These are phyloP conservation scores for Myoxocephalus aenaeus DNA, from an alignment of 2,797 vertebrate species.

Conservation along the genomic window DNA sequence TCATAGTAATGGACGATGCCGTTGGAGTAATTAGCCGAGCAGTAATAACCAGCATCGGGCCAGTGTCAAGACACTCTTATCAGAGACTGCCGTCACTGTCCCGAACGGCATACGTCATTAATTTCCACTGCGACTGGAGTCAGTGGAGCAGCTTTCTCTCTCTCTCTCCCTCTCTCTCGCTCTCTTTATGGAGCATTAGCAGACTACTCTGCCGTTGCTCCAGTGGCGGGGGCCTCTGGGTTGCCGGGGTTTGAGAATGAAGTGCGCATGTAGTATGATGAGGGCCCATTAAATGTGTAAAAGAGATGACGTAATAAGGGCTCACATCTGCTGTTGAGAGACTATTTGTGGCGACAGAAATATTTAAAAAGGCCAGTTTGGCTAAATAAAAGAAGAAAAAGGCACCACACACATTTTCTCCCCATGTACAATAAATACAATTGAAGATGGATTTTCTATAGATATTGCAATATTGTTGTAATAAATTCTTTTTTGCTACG, in stretches of 20 bases:
- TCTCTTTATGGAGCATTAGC: constrained; percentile 36
- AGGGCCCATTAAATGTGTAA: constrained; percentile 16
- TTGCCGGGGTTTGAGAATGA: neutral
- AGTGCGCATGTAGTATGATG: neutral
- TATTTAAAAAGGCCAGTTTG: neutral
- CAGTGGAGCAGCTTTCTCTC: constrained; percentile 45
- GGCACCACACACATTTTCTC: too few relatives aligned
- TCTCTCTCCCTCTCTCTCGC: constrained; percentile 8
- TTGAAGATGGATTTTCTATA: neutral
- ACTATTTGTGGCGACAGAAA: neutral
- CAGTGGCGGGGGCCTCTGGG: neutral
- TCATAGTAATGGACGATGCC: constrained; percentile 72
- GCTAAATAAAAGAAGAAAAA: too few relatives aligned
- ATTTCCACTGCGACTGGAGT: constrained; percentile 52
- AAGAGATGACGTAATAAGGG: neutral
- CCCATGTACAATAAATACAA: neutral
- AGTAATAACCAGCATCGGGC: constrained; percentile 70
- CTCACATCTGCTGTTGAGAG: constrained; percentile 3
- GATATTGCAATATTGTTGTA: neutral
- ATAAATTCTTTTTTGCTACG: neutral
- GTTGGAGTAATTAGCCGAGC: constrained; percentile 73
- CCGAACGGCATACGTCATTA: constrained; percentile 68
- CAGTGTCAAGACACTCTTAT: constrained; percentile 63
- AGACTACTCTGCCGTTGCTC: constrained; percentile 27
- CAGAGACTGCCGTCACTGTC: constrained; percentile 59